A percentile compares a stretch with the other conserved stretches of the same genome.
These are phyloP conservation scores for Glyptemys insculpta DNA, from an alignment of 2,797 vertebrate species.

Conservation along the genomic window DNA sequence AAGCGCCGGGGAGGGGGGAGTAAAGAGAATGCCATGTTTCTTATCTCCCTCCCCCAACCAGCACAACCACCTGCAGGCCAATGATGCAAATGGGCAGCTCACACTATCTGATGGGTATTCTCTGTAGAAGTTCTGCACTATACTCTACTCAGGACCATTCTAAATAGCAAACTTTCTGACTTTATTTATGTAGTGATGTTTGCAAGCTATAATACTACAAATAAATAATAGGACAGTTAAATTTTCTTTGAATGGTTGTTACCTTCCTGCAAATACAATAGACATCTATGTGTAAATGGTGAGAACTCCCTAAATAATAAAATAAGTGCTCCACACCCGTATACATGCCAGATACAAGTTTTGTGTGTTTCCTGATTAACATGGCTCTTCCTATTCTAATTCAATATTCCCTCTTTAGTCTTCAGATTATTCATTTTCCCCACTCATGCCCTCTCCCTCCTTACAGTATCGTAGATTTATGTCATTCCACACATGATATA, in stretches of 20 bases:
- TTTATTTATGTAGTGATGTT: no score
- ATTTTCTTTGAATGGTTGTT: neutral
- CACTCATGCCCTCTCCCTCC: neutral
- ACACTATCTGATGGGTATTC: no score
- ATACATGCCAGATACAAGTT: neutral
- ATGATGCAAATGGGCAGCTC: no score
- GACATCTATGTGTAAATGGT: fast-evolving
- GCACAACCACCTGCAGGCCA: no score
- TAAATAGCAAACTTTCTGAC: no score
- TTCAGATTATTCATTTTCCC: neutral
- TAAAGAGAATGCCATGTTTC: no score
- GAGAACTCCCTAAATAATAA: neutral
- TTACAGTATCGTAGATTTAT: neutral
- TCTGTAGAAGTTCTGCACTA: no score
- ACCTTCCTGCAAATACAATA: neutral
- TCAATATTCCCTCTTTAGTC: neutral
- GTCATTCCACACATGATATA: neutral
- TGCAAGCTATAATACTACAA: neutral
- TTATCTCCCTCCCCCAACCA: no score
- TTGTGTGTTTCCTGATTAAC: neutral
- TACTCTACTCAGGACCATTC: no score
- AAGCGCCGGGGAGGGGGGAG: no score
- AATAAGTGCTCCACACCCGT: fast-evolving
- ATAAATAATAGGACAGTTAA: neutral
- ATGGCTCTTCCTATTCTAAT: neutral